Evolutionary conservation across 2,113 vertebrate species (phyloP), one percentile per base, ranked within the genome.

Genomic region (Austrofundulus limnaeus): DNA sequence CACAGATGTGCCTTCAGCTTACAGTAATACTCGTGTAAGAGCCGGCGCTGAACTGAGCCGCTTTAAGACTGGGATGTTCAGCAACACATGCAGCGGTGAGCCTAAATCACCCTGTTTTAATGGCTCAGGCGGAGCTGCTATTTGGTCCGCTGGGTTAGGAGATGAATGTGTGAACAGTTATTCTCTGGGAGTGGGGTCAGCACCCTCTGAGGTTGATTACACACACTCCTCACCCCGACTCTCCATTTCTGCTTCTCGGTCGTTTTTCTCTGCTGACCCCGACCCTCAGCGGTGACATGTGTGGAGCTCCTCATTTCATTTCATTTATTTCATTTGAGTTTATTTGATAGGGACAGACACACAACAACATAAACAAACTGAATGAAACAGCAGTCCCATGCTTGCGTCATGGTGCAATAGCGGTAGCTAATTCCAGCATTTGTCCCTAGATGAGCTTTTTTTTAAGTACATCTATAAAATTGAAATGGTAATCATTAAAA

Each of bases 151-250:
- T 43, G 43, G 72, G 85, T 82, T 83, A 83, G 84, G 84, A 90
- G 89, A 86, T 90, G 82, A 87, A 91, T 59, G 85, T 90, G 88
- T 85, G 78, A 90, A 89, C 50, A 67, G 85, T 86, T 86, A 78
- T 88, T 88, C 74, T 70, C 41, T 5, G 65, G 68, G 81, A 89
- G 83, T 84, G 87, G 76, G 86, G 88, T 88, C 78, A 48, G 25
- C 47, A 53, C 70, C 85, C 83, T 81, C 28, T 4, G 66, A 71
- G 66, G 80, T 78, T 68, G 47, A 72, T 72, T 68, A 39, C 46
- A 21, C 60, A 34, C 6, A 7, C 59, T 47, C 43, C 43, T 10
- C 23, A 50, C 41, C 37, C 19, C 25, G 16, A 15, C 45, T 41
- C 53, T 54, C 61, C 50, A 38, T 42, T 52, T 47, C 56, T 14